These are phyloP conservation scores for Anthopleura sola DNA, from an alignment of 64 coral and sea anemone genomes.

Conservation along the genomic window DNA sequence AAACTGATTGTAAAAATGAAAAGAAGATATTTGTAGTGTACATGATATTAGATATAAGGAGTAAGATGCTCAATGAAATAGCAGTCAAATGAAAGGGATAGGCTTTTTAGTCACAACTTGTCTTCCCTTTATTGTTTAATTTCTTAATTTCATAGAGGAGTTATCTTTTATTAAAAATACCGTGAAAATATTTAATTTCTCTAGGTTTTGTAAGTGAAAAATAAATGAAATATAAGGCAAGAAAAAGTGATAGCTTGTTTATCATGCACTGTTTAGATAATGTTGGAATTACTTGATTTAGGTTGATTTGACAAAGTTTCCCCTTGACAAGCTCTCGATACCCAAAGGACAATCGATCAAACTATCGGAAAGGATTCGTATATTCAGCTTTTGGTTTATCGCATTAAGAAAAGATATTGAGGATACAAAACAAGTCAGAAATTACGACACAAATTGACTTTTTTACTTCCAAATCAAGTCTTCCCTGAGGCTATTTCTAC, in stretches of 20 bases:
- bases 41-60: neutral
- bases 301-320: neutral
- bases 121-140: neutral
- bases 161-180: neutral
- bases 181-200: neutral
- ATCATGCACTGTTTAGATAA: neutral
- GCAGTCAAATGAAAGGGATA: neutral
- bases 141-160: neutral
- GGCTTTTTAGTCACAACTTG: too few species aligned
- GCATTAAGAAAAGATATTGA: slow-evolving; percentile 1
- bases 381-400: slow-evolving; percentile 10
- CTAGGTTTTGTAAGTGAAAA: neutral
- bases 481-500: neutral
- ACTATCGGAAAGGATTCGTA: slow-evolving; percentile 1
- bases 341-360: slow-evolving; percentile 10
- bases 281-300: slow-evolving; percentile 12
- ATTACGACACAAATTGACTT: neutral
- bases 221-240: neutral
- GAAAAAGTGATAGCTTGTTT: neutral
- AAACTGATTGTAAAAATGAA: too few species aligned
- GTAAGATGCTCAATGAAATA: neutral
- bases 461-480: neutral
- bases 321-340: slow-evolving; percentile 3
- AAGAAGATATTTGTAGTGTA: neutral
- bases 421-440: neutral